phyloP scores from a whole-genome alignment of 2,888 invertebrate genomes.

The Cylindroiulus punctatus region DNA sequence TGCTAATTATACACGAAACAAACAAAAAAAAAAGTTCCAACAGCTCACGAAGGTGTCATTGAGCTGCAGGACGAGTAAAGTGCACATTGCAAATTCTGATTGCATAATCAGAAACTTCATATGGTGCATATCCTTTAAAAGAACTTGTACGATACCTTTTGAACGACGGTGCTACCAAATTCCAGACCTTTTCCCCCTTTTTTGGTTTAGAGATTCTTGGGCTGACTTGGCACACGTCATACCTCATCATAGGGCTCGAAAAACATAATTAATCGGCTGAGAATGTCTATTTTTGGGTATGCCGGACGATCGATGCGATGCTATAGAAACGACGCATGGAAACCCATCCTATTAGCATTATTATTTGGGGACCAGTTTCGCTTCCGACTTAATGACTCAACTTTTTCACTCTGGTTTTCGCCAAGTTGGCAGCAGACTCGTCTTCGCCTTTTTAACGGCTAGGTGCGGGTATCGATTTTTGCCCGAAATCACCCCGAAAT shows the following conservation, averaged over 20 bases:
- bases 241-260: not conserved
- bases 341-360: slow-evolving; percentile 5
- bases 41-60: no score
- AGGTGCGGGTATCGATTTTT: not conserved
- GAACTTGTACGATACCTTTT: no score
- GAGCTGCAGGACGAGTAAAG: no score
- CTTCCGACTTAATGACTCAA: slow-evolving; percentile 18
- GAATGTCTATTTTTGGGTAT: slow-evolving; percentile 23
- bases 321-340: not conserved
- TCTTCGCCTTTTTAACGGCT: not conserved
- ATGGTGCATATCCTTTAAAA: no score
- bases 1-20: no score
- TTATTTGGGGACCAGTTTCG: not conserved
- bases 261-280: not conserved
- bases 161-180: no score
- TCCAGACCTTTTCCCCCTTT: no score
- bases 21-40: no score
- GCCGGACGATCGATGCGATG: slow-evolving; percentile 1
- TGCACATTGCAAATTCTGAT: no score
- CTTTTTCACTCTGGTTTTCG: not conserved
- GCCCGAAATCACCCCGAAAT: not conserved
- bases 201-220: no score
- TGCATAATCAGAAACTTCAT: no score
- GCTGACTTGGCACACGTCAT: not conserved
- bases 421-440: not conserved